Conservation (phyloP, 2,113 vertebrate genomes). For the Chinchilla lanigera region DNA sequence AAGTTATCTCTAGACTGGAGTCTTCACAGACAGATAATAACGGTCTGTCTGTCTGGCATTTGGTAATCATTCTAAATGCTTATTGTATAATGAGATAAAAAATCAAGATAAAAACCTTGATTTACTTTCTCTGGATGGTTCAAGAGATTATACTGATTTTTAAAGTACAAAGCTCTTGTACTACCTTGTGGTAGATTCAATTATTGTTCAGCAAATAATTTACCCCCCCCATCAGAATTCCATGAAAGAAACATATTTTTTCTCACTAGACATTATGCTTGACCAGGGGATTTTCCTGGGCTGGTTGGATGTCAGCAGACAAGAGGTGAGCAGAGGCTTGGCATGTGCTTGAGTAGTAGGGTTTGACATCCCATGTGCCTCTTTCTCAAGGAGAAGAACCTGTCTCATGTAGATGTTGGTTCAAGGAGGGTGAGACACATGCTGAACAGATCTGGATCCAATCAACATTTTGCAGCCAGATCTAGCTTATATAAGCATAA, state of each 20-base stretch:
- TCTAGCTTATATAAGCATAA: neutral
- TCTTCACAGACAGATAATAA: slow-evolving; percentile 53
- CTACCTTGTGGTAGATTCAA: neutral
- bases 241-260: neutral
- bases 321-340: neutral
- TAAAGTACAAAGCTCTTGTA: neutral
- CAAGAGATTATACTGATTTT: slow-evolving; percentile 21
- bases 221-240: neutral
- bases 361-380: neutral
- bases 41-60: slow-evolving; percentile 39
- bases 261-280: neutral
- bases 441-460: neutral
- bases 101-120: slow-evolving; percentile 39
- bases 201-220: slow-evolving; percentile 17
- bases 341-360: neutral
- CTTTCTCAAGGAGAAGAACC: neutral
- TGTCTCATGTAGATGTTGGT: neutral
- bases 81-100: slow-evolving; percentile 47
- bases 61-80: slow-evolving; percentile 42
- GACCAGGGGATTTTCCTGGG: neutral
- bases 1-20: slow-evolving; percentile 42
- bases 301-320: neutral
- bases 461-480: neutral
- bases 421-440: neutral
- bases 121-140: neutral